phyloP scores from a whole-genome alignment of 1,140 invertebrate genomes.

The Ips typographus region DNA sequence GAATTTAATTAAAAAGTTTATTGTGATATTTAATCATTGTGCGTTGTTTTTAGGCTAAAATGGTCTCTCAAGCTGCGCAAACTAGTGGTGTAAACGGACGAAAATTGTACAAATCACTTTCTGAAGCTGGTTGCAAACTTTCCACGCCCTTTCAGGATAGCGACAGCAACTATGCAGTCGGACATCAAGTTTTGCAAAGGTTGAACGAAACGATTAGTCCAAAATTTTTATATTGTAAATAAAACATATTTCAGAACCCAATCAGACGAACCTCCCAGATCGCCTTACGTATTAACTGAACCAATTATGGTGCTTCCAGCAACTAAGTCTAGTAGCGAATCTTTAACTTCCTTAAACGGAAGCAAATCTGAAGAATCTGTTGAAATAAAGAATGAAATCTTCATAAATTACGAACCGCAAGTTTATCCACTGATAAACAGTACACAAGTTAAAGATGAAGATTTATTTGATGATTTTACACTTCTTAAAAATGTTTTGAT shows the following conservation, averaged over 20 bases:
- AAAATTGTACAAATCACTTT: conserved; percentile 80
- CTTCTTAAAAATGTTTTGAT: too few relatives aligned
- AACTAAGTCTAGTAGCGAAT: conserved; percentile 41
- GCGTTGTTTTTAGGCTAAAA: conserved; percentile 63
- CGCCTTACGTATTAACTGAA: conserved; percentile 61
- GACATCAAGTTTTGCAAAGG: neutral
- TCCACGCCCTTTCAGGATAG: neutral
- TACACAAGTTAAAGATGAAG: too few relatives aligned
- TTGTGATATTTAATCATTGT: neutral
- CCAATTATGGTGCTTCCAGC: conserved; percentile 38
- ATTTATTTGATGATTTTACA: too few relatives aligned
- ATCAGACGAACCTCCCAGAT: conserved; percentile 77
- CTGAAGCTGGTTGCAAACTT: conserved; percentile 66
- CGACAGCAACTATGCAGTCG: neutral
- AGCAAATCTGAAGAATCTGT: conserved; percentile 57
- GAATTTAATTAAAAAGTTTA: too few relatives aligned
- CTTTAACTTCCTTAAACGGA: conserved; percentile 44
- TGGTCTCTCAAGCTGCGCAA: conserved; percentile 86
- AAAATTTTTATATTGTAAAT: neutral
- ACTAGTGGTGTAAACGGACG: conserved; percentile 76
- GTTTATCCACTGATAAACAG: conserved; percentile 21
- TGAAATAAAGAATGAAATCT: conserved; percentile 74
- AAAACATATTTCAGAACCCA: conserved; percentile 62
- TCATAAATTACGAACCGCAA: conserved; percentile 83
- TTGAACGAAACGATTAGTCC: conserved; percentile 3